Base-by-base conservation (phyloP, 2,888 invertebrate genomes). In the Baronia brevicornis region DNA sequence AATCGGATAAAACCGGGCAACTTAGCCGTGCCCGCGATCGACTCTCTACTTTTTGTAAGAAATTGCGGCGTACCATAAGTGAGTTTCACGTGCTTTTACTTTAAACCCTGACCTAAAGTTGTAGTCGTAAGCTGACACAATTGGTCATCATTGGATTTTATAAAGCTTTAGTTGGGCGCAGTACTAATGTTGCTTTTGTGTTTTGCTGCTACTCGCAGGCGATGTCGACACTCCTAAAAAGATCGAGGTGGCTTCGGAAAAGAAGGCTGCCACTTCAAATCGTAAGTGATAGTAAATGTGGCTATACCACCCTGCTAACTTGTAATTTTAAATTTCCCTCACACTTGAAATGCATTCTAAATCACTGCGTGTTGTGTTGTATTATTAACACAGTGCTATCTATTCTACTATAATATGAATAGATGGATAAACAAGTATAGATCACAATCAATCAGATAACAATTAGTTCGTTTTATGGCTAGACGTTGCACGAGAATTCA, bases 161-260 rank as follows among this genome's bases (percentile, higher is more conserved):
- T 37, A 32, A 41, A 35, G 8, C 15, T 10, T 21, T 37, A 20
- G 24, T 18, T 39, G 15, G 29, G 7, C 33, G 35, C 19, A 31
- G 70, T 80, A 79, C 74, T 82, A 82, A 84, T 80, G 68, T 60
- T 75, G 77, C 77, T 82, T 82, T 82, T 84, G 79, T 82, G 72
- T 82, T 79, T 77, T 74, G 68, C 69, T 57, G 70, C 68, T 62
- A 65, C 63, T 53, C 55, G 60, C 82, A 84, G 80, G 84, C 77
- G 72, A 85, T 77, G 78, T 82, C 84, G 73, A 85, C 58, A 70
- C 82, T 58, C 70, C 79, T 73, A 79, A 84, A 84, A 80, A 77
- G 72, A 55, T 60, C 66, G 84, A 82, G 68, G 71, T 71, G 71
- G 69, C 77, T 67, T 60, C 79, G 57, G 84, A 84, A 56, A 82